Conservation (phyloP, 1,140 invertebrate species). For the Papilio machaon region DNA sequence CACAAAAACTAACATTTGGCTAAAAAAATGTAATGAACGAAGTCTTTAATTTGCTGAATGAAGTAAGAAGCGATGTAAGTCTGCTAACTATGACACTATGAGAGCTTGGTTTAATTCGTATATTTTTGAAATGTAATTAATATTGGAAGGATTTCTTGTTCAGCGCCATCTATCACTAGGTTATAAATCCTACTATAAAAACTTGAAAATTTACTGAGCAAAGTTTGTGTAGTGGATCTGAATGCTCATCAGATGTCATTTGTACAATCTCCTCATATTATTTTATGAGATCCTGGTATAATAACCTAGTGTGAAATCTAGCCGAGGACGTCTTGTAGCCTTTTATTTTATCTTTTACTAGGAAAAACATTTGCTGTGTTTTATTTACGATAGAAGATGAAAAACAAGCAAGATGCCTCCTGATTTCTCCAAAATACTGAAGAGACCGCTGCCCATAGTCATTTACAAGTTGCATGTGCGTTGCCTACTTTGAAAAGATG, state of each 20-base stretch:
- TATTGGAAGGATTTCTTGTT: neutral
- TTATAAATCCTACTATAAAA: neutral
- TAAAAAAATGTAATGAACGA: no score
- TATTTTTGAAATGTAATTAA: neutral
- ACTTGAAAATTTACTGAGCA: neutral
- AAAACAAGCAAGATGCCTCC: no score
- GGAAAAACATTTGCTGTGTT: no score
- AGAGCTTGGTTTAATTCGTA: neutral
- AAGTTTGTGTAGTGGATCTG: neutral
- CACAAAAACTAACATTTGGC: no score
- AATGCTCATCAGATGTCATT: neutral
- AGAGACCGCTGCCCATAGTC: no score
- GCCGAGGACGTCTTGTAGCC: neutral
- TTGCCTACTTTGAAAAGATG: no score
- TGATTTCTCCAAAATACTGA: no score
- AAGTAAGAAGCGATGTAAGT: no score
- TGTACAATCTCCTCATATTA: neutral
- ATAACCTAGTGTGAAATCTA: constrained; percentile 11
- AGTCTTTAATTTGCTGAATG: no score
- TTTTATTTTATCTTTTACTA: constrained; percentile 10
- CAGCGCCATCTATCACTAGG: neutral
- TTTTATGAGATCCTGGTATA: neutral
- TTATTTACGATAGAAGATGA: no score
- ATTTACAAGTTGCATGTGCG: no score
- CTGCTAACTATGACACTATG: no score